Evolutionary conservation across 2,797 vertebrate genomes (phyloP), one percentile per base, ranked within the genome.

Genomic region (Pogoniulus pusillus): DNA sequence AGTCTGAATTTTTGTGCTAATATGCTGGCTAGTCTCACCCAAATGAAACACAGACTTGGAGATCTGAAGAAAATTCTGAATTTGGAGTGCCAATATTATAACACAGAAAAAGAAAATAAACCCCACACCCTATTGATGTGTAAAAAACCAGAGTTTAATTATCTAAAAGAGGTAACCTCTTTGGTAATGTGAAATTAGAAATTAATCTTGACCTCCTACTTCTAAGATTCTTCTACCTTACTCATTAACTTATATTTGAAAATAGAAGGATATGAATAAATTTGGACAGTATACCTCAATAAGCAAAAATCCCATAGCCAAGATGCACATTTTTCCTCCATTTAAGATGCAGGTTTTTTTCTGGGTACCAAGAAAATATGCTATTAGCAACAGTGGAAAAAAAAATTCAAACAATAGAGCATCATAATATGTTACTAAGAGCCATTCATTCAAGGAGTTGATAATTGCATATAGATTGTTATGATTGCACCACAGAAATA

Each of bases 11-110:
- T 94, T 93, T 87, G 63, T 88, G 72, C 62, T 91, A 75, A 88
- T 91, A 82, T 89, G 27, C 47, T 84, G 73, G 59, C 68, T 87
- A 86, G 66, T 73, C n/a, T 80, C 34, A 72, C 37, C 39, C 69
- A 91, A 94, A 88, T 94, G 96, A 95, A 95, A 89, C 88, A 60
- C 34, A 92, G 89, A 79, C 89, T 73, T 59, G 37, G 22, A 79
- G 58, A 85, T 62, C 80, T 1, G 54, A 84, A 89, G 71, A 83
- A 89, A 91, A 91, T 93, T 93, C 45, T 75, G 75, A 93, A 88
- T 81, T 79, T 73, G 78, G 93, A 91, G 94, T 92, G 45, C 37
- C 74, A 93, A 84, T 93, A 92, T 94, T 90, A 93, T 81, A 94
- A 92, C 92, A 91, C 22, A 27, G 84, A 92, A 87, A 78, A 43